phyloP scores from a whole-genome alignment of 2,888 invertebrate species.

The Scaptomyza reducta region DNA sequence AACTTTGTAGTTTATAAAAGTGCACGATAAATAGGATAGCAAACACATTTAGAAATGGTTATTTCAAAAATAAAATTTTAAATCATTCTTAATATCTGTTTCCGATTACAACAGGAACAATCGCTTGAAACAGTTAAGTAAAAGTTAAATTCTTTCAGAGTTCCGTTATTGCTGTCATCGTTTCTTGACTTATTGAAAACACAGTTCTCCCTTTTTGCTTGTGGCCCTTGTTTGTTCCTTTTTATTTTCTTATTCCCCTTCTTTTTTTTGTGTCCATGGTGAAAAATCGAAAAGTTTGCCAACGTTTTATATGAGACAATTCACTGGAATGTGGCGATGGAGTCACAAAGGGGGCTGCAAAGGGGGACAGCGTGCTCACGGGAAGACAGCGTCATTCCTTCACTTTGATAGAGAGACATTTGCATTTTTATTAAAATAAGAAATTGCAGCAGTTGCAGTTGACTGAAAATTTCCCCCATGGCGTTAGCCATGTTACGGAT shows the following conservation, averaged over 20 bases:
- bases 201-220: constrained; percentile 39
- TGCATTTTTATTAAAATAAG: constrained; percentile 79
- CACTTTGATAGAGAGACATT: constrained; percentile 67
- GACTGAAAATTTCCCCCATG: constrained; percentile 42
- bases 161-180: constrained; percentile 39
- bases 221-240: constrained; percentile 2
- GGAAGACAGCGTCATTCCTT: constrained; percentile 45
- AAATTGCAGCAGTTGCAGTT: constrained; percentile 74
- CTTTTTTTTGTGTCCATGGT: constrained; percentile 22
- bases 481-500: constrained; percentile 34
- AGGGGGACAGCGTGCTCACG: background rate
- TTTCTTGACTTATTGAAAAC: constrained; percentile 69
- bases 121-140: background rate
- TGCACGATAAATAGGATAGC: background rate
- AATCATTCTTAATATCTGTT: background rate
- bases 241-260: background rate
- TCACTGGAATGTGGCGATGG: constrained; percentile 4
- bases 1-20: background rate
- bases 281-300: constrained; percentile 71
- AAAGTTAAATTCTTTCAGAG: constrained; percentile 12
- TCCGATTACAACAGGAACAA: background rate
- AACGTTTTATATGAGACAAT: constrained; percentile 61
- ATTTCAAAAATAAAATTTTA: no score
- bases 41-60: no score
- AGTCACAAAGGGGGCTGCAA: background rate